phyloP scores from a whole-genome alignment of 2,113 vertebrate species.

The Megaptera novaeangliae region DNA sequence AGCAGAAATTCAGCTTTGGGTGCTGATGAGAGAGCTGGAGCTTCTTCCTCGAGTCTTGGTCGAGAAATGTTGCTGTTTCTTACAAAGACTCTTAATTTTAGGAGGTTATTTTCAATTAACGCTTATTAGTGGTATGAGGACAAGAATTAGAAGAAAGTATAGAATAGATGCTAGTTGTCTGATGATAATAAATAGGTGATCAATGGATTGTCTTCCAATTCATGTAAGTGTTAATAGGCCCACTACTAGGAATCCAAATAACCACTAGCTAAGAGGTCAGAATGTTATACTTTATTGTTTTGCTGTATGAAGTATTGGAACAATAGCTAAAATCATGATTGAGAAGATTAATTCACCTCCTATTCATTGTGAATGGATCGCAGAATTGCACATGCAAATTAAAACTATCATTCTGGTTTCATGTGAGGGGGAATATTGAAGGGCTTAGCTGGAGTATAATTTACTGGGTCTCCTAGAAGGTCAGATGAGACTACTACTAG shows the following conservation, averaged over 20 bases:
- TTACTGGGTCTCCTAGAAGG: too few species aligned
- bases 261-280: not conserved
- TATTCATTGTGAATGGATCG: too few species aligned
- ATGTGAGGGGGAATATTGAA: too few species aligned
- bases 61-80: not conserved
- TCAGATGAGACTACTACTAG: too few species aligned
- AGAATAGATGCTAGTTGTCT: not conserved
- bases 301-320: not conserved
- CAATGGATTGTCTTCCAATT: not conserved
- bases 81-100: not conserved
- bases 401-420: too few species aligned
- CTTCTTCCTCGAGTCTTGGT: not conserved
- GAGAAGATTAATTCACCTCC: too few species aligned
- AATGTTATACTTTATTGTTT: not conserved
- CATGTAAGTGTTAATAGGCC: not conserved
- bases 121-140: not conserved
- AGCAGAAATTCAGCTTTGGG: too few species aligned
- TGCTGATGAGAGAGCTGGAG: not conserved
- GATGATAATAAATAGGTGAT: not conserved
- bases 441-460: too few species aligned
- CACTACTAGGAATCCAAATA: not conserved
- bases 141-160: not conserved
- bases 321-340: not conserved
- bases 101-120: not conserved
- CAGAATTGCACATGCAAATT: too few species aligned